Base-by-base conservation (phyloP, 2,888 invertebrate genomes). In the Quadroppia sp. region DNA sequence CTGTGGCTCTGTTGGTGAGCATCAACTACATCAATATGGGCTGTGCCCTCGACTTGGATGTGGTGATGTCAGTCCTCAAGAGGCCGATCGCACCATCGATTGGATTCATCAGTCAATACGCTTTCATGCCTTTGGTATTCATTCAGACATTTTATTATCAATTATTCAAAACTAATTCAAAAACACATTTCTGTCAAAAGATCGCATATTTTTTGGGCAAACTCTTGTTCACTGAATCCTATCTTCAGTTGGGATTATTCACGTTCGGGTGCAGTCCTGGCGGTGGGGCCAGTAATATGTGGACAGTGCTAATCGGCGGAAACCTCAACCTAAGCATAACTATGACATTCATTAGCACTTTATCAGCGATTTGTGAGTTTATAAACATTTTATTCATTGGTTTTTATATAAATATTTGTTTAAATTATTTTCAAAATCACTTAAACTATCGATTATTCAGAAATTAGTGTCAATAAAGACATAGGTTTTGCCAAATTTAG, bases 241-340 rank as follows among this genome's bases (percentile, higher is more conserved):
- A 87, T 78, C 86, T 94, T 87, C 89, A 90, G 67, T 82, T 94
- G 78, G 94, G 94, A 2, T 86, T 94, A 82, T 94, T 94, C 71
- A 78, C 77, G 15, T 75, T 79, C 6, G 94, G 94, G 0, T 90
- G 92, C 25, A 89, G 91, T 2, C 94, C 94, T 0, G 91, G 90
- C n/a, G 94, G 98, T 0, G 97, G 96, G 0, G 94, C 95, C 30
- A 95, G 95, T 69, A 98, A 98, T 83, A 92, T 96, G 79, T 98
- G 96, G 94, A 90, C 94, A 0, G 89, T 91, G 77, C 87, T 97
- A 20, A 85, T 98, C 1, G 91, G 90, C 3, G 97, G 94, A 6
- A 97, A 98, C 83, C 87, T 97, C 6, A 90, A 94, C 82, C 85
- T 98, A 53, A 95, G 95, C 0, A 88, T 98, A 69, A 90, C 97